Evolutionary conservation across 2,797 vertebrate genomes (phyloP).

Genomic region (Vipera latastei): DNA sequence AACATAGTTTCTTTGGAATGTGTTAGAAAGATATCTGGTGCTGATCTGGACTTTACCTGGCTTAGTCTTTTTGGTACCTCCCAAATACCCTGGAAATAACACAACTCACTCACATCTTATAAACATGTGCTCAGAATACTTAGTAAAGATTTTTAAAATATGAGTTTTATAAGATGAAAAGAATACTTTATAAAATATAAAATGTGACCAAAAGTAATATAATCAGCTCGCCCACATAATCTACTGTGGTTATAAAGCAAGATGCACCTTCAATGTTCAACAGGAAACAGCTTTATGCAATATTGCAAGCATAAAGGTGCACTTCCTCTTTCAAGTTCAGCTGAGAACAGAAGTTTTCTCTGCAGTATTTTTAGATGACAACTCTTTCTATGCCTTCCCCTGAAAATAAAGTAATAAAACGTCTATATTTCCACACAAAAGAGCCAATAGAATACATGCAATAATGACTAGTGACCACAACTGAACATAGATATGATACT

Average conservation of each 20-base stretch:
- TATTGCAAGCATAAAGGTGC: not conserved
- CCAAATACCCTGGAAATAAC: not conserved
- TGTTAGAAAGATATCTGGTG: not conserved
- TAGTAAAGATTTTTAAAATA: not conserved
- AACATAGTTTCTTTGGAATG: not conserved
- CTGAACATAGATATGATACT: not conserved
- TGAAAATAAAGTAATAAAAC: not conserved
- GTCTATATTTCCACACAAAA: not conserved
- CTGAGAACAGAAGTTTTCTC: not conserved
- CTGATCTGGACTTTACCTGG: not conserved
- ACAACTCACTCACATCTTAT: not conserved
- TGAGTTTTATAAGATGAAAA: not conserved
- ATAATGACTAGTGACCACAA: not conserved
- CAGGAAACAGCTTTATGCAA: constrained; percentile 11
- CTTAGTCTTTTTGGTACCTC: not conserved
- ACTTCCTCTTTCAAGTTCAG: not conserved
- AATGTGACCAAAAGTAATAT: not conserved
- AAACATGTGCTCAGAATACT: not conserved
- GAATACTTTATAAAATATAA: not conserved
- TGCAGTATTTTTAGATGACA: not conserved
- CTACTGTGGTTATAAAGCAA: not conserved
- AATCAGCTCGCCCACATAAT: not conserved
- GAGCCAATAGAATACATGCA: not conserved
- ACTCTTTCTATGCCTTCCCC: not conserved
- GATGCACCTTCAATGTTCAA: not conserved